Evolutionary conservation across 2,113 vertebrate genomes (phyloP).

Genomic region (Diphyllodes magnificus): DNA sequence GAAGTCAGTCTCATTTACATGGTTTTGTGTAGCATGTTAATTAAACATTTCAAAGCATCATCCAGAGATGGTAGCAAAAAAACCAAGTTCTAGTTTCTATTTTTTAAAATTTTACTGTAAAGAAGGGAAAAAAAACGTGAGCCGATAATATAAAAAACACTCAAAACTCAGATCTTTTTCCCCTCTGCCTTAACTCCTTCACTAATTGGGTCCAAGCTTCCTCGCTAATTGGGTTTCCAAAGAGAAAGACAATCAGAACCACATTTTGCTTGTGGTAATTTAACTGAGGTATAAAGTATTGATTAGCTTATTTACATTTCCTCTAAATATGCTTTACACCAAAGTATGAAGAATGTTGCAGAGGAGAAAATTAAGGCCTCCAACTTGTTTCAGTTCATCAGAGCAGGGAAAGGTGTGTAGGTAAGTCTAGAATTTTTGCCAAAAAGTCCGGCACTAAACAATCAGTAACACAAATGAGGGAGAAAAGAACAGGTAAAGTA

Average conservation of each 20-base stretch:
- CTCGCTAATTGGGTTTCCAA: background rate
- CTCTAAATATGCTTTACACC: background rate
- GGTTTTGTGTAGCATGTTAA: conserved; percentile 33
- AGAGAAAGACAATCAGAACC: background rate
- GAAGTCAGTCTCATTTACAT: conserved; percentile 21
- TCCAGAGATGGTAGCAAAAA: background rate
- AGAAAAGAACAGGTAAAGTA: background rate
- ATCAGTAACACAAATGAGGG: background rate
- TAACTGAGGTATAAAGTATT: background rate
- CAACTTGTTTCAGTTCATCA: background rate
- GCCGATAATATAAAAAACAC: background rate
- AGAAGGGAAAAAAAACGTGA: background rate
- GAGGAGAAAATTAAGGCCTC: background rate
- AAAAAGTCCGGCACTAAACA: background rate
- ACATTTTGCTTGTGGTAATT: background rate
- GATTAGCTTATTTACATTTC: background rate
- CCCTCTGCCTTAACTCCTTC: background rate
- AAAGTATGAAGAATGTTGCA: background rate
- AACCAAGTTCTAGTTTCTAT: background rate
- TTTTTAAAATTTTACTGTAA: background rate
- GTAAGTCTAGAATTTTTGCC: background rate
- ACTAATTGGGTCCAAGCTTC: background rate
- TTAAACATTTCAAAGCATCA: conserved; percentile 54
- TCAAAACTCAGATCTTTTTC: background rate
- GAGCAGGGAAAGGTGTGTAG: background rate